These are phyloP conservation scores for Spea bombifrons DNA, from an alignment of 2,113 vertebrate genomes.

Conservation along the genomic window DNA sequence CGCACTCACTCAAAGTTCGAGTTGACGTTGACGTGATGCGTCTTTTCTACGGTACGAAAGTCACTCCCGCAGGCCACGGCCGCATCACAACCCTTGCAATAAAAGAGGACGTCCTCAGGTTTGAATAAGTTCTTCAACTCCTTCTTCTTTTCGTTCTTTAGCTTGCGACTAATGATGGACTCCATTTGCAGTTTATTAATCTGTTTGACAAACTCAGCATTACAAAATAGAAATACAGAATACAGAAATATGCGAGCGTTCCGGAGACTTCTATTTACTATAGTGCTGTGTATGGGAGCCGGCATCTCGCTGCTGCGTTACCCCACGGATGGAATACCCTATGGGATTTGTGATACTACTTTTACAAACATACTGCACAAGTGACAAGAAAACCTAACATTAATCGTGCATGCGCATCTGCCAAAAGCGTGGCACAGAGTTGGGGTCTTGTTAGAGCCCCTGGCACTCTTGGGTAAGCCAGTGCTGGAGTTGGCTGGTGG, in stretches of 20 bases:
- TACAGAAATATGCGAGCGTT: background rate
- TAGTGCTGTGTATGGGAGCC: too few relatives aligned
- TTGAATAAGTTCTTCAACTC: constrained; percentile 52
- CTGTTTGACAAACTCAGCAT: constrained; percentile 55
- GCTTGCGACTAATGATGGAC: constrained; percentile 43
- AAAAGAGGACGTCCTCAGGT: constrained; percentile 55
- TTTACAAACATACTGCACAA: too few relatives aligned
- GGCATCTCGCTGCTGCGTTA: too few relatives aligned
- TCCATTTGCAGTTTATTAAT: constrained; percentile 67
- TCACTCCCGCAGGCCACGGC: constrained; percentile 71
- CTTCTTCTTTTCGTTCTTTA: constrained; percentile 33
- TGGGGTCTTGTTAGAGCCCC: too few relatives aligned
- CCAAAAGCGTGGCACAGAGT: too few relatives aligned
- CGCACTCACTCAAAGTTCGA: constrained; percentile 78
- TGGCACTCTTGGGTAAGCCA: too few relatives aligned
- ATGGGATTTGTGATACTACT: too few relatives aligned
- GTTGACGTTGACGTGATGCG: constrained; percentile 80
- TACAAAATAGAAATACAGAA: too few relatives aligned
- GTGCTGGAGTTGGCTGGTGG: too few relatives aligned
- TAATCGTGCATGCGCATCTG: too few relatives aligned
- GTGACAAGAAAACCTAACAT: too few relatives aligned
- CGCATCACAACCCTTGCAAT: constrained; percentile 71
- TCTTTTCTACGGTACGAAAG: constrained; percentile 73
- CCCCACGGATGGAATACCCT: too few relatives aligned
- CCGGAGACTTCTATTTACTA: background rate